These are phyloP conservation scores for Lipophrys pholis DNA, from an alignment of 2,113 vertebrate genomes.

Conservation along the genomic window DNA sequence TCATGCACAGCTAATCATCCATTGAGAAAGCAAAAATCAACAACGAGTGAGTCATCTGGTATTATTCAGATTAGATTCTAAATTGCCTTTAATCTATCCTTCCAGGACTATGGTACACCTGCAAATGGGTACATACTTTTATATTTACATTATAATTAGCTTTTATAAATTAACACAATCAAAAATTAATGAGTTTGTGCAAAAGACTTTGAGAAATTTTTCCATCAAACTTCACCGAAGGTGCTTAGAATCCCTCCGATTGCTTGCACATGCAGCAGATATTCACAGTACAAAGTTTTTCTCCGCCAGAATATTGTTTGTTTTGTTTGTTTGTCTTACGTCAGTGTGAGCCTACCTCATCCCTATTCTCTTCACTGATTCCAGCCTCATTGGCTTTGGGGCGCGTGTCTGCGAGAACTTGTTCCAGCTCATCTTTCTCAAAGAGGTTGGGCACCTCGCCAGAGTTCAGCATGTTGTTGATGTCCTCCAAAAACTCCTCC, in stretches of 20 bases:
- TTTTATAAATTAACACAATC: no score
- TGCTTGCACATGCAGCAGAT: neutral
- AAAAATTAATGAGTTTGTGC: neutral
- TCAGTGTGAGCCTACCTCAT: conserved; percentile 81
- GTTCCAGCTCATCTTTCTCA: conserved; percentile 88
- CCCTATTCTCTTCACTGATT: conserved; percentile 86
- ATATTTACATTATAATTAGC: no score
- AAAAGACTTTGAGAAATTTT: no score
- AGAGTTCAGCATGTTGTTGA: conserved; percentile 89
- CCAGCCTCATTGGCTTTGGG: conserved; percentile 87
- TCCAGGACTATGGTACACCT: no score
- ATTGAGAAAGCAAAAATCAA: no score
- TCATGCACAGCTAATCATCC: no score
- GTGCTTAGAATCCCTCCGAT: neutral
- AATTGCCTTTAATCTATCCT: no score
- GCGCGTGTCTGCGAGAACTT: conserved; percentile 84
- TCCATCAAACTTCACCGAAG: no score
- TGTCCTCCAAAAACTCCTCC: conserved; percentile 87
- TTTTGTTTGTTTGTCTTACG: neutral
- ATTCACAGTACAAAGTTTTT: neutral
- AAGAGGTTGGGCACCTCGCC: conserved; percentile 89
- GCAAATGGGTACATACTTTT: no score
- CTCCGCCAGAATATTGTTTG: neutral
- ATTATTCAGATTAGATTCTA: no score
- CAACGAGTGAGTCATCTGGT: no score